Evolutionary conservation across 1,140 invertebrate species (phyloP), one percentile per base, ranked within the genome.

Genomic region (Drosophila kikkawai): DNA sequence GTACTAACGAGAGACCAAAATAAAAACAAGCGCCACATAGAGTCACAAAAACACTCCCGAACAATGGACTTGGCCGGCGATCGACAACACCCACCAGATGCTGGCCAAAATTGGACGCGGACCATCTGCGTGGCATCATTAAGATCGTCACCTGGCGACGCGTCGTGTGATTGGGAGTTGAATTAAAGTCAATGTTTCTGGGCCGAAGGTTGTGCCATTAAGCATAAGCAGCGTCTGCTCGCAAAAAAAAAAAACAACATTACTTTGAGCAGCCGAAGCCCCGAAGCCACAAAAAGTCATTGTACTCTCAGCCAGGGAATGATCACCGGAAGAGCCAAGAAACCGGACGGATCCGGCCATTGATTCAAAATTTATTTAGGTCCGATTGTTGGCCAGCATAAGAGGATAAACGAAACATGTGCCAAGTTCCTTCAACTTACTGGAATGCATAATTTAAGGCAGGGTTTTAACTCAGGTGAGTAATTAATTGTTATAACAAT

Each of bases 181-280:
- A 61, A 64, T 78, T 78, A 44, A 55, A 78, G 60, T 56, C 66
- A 51, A 76, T 82, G 48, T 57, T 65, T 77, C 56, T 74, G 60
- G 57, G 56, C 64, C 71, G 84, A 87, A 87, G 84, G 84, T 81
- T 79, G 58, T 58, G 34, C 79, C 77, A 85, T 81, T 79, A 75
- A 60, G 64, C 29, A 57, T 51, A 67, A 47, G 63, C 37, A 22
- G 53, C 42, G 41, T 65, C 59, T 79, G 77, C 75, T 64, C 36
- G 60, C 44, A 53, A 50, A 76, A 64, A 53, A 50, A 76, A 64
- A 64, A 42, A 61, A 41, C 44, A 71, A 63, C 19, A 36, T 53
- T 45, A 64, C 45, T 39, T 36, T 22, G 26, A 19, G 26, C 61
- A 47, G 58, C 37, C n/a, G 6, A 34, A 51, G 22, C 26, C 9